A percentile compares a stretch with the other conserved stretches of the same genome.
These are phyloP conservation scores for Paramacrobiotus metropolitanus DNA, from an alignment of 1,140 invertebrate species.

Conservation along the genomic window DNA sequence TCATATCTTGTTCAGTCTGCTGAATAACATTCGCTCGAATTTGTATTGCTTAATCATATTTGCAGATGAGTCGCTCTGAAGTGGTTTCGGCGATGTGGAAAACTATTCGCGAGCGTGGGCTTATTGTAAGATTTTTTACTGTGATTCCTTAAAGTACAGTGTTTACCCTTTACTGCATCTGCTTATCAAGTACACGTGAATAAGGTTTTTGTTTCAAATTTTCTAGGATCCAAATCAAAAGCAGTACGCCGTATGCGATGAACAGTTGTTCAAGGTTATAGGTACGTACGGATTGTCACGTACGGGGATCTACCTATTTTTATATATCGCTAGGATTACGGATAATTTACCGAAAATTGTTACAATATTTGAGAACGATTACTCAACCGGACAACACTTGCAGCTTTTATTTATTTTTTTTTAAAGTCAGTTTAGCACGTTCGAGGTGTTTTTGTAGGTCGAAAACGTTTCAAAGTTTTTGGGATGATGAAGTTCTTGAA, in stretches of 20 bases:
- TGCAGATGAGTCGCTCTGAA: conserved; percentile 57
- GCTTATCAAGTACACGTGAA: no score
- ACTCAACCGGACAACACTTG: no score
- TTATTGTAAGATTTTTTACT: conserved; percentile 54
- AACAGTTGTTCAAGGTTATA: conserved; percentile 62
- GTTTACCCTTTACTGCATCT: no score
- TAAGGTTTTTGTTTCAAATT: conserved; percentile 12
- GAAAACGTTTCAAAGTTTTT: conserved; percentile 67
- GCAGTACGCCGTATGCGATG: conserved; percentile 76
- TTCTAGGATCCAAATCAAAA: conserved; percentile 66
- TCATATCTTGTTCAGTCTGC: background rate
- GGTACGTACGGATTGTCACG: no score
- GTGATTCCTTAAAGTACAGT: no score
- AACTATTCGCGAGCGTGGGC: conserved; percentile 68
- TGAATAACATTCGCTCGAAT: no score
- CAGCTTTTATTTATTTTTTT: no score
- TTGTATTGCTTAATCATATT: conserved; percentile 5
- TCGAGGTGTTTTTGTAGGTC: conserved; percentile 26
- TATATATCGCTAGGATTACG: no score
- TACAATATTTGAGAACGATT: no score
- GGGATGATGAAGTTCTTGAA: conserved; percentile 88
- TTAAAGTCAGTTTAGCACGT: no score
- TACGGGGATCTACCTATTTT: no score
- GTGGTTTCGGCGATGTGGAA: conserved; percentile 78
- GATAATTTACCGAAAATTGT: no score